phyloP scores from a whole-genome alignment of 2,888 invertebrate species.

The Lumbricus terrestris region DNA sequence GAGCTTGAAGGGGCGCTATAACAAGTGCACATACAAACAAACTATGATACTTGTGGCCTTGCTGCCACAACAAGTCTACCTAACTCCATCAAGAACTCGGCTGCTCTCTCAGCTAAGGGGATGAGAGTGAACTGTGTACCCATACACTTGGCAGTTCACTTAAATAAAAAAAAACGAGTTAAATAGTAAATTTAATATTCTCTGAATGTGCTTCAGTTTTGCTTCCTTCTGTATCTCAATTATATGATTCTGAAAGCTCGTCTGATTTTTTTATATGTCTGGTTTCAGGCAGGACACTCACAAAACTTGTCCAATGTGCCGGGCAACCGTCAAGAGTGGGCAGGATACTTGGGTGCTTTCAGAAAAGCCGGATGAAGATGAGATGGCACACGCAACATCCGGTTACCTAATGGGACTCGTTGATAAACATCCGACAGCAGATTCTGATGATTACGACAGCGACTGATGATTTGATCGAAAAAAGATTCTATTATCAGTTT shows the following conservation, averaged over 20 bases:
- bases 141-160: no score
- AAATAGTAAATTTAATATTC: background rate
- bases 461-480: background rate
- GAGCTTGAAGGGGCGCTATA: no score
- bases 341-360: slow-evolving; percentile 64
- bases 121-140: no score
- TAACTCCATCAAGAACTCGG: no score
- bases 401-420: slow-evolving; percentile 53
- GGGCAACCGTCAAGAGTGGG: slow-evolving; percentile 66
- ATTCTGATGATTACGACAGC: slow-evolving; percentile 26
- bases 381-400: slow-evolving; percentile 52
- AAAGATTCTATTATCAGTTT: background rate
- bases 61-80: no score
- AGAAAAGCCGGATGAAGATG: slow-evolving; percentile 50
- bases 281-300: slow-evolving; percentile 68
- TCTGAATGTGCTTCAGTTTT: background rate
- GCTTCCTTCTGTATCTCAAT: background rate
- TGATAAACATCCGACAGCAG: slow-evolving; percentile 40
- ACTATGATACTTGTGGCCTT: no score
- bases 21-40: no score
- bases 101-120: no score
- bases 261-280: background rate
- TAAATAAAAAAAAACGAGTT: no score
- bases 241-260: background rate
- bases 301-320: slow-evolving; percentile 72